A percentile compares a stretch with the other conserved stretches of the same genome.
These are phyloP conservation scores for Aphodius sticticus DNA, from an alignment of 2,888 invertebrate genomes.

Conservation along the genomic window DNA sequence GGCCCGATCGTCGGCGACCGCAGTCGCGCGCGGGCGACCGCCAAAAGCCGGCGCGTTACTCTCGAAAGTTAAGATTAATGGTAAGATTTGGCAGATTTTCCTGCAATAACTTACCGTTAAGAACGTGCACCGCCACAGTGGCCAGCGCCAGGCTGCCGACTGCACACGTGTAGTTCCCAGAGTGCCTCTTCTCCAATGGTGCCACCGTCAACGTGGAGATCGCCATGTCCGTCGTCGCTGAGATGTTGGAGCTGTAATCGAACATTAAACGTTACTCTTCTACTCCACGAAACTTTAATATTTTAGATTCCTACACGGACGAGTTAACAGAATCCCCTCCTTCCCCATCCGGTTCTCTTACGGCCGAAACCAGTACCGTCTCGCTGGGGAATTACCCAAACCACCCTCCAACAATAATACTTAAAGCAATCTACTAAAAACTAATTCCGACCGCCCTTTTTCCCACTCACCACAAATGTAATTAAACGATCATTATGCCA, in stretches of 20 bases:
- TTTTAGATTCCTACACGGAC: conserved; percentile 21
- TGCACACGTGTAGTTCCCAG: conserved; percentile 69
- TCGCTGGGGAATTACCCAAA: too few relatives aligned
- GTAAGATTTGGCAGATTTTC: conserved; percentile 51
- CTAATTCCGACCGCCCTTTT: too few relatives aligned
- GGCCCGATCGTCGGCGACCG: conserved; percentile 43
- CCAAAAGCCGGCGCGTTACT: not conserved
- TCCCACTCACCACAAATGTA: too few relatives aligned
- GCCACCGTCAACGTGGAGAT: conserved; percentile 64
- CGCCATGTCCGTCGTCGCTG: conserved; percentile 53
- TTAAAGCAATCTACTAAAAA: too few relatives aligned
- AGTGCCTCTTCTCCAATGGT: conserved; percentile 65
- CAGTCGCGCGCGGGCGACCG: conserved; percentile 24
- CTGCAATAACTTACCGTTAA: conserved; percentile 64
- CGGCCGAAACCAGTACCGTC: too few relatives aligned
- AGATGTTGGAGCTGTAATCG: conserved; percentile 62
- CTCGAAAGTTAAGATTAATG: conserved; percentile 50
- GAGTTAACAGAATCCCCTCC: conserved; percentile 16
- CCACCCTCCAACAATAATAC: too few relatives aligned
- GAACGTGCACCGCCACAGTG: conserved; percentile 68
- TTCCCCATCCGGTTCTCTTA: too few relatives aligned
- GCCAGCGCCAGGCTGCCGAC: conserved; percentile 62
- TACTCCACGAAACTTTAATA: conserved; percentile 18
- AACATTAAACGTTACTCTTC: conserved; percentile 29
- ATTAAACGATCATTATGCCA: too few relatives aligned